Percentiles rank a stretch among this genome's conserved stretches.
Evolutionary conservation across 2,113 vertebrate genomes (phyloP).

Genomic region (Philantomba maxwellii): DNA sequence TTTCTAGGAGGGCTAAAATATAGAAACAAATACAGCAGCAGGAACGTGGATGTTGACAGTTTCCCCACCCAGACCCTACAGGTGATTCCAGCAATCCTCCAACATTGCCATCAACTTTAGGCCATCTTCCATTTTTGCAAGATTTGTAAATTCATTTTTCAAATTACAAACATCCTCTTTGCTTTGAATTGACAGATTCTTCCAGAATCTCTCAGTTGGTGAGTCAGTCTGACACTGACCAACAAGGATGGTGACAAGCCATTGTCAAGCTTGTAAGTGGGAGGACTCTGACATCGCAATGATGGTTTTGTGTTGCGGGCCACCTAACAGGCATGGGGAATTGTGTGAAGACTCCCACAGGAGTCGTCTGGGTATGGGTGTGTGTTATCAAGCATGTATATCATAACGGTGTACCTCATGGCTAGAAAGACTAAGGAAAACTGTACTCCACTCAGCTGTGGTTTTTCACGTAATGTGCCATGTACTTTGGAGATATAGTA

Average conservation of each 20-base stretch:
- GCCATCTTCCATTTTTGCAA: background rate
- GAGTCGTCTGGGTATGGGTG: too few species aligned
- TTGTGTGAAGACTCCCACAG: too few species aligned
- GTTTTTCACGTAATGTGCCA: background rate
- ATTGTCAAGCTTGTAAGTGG: too few species aligned
- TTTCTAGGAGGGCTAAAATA: background rate
- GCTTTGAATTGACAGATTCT: background rate
- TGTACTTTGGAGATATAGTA: background rate
- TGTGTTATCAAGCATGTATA: background rate
- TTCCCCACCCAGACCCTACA: background rate
- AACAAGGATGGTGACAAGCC: rapidly evolving
- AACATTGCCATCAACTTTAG: background rate
- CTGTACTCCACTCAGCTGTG: background rate
- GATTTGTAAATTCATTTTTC: background rate
- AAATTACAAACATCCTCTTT: rapidly evolving
- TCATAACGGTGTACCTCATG: background rate
- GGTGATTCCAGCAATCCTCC: rapidly evolving
- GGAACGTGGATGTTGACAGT: rapidly evolving
- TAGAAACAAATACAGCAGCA: too few species aligned
- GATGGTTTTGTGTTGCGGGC: background rate
- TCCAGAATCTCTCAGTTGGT: background rate
- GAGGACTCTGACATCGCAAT: background rate
- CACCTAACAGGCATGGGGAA: too few species aligned
- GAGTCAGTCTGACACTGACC: background rate
- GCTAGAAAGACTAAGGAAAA: background rate